Base-by-base conservation (phyloP, 2,113 vertebrate genomes). In the Planiliza haematocheilus region DNA sequence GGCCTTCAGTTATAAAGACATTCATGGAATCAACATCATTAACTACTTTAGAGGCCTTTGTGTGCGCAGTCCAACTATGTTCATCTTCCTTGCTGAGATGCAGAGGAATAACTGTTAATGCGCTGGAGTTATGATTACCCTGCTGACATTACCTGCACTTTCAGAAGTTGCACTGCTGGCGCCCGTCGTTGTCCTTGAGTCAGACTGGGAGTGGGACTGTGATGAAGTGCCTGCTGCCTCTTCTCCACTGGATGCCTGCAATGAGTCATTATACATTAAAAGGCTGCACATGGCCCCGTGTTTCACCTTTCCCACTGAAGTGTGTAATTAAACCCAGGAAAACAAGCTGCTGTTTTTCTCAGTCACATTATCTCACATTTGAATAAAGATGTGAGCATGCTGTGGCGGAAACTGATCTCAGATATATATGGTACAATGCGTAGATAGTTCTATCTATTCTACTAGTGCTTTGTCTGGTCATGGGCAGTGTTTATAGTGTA, bases 221-320 rank as follows among this genome's bases (percentile, higher is more conserved):
- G 75, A 87, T 11, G 69, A 86, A 65, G 78, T 74, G 67, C 74
- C 77, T 16, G 74, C 59, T 48, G 77, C 69, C 57, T 87, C 91
- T 8, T 83, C 87, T 77, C 53, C 73, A 55, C 78, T 81, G 50
- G 86, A 85, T 0, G 11, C 62, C 91, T 92, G 69, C 4, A 82
- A 70, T 14, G 42, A 59, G 20, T 24, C 34, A 13, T 13, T n/a
- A 18, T 18, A 49, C 0, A 37, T 63, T 45, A 57, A 52, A 69
- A 66, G 57, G 24, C n/a, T 4, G 10, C 10, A 38, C 13, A 68
- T 17, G 8, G 20, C 21, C 52, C 42, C 3, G 3, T 8, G 41
- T 42, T 37, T 67, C 36, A 60, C 43, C 14, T 58, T 58, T 12
- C 34, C 36, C 52, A 21, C 41, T 45, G 3, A 41, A 53, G 48